Conservation (phyloP, 2,888 invertebrate genomes). For the Apodemia duryi region DNA sequence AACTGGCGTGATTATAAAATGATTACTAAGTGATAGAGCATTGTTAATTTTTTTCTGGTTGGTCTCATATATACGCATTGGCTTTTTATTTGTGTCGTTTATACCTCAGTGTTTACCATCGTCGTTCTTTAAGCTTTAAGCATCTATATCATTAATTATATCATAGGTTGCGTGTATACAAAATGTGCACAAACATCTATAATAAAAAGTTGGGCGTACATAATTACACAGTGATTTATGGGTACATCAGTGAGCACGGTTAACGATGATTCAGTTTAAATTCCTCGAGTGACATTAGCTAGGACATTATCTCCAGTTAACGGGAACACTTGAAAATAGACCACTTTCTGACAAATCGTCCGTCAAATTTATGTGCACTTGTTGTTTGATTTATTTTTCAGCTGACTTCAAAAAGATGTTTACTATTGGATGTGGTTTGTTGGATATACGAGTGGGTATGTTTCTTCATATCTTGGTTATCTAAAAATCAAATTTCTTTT, state of each 20-base stretch:
- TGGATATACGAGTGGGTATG: not conserved
- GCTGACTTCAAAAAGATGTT: not conserved
- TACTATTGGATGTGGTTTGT: not conserved
- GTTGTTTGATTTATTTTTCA: conserved; percentile 12
- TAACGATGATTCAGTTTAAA: conserved; percentile 34
- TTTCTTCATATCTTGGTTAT: not conserved
- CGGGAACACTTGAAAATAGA: conserved; percentile 44
- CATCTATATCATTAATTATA: not conserved
- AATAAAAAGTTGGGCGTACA: conserved; percentile 5
- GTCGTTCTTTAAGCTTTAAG: too few relatives aligned
- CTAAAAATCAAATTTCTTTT: not conserved
- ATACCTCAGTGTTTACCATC: too few relatives aligned
- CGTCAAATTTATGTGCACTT: conserved; percentile 20
- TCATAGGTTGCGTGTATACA: conserved; percentile 4
- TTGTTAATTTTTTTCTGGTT: too few relatives aligned
- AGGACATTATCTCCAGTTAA: conserved; percentile 40
- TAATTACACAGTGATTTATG: conserved; percentile 14
- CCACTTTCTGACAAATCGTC: conserved; percentile 26
- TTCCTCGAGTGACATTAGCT: conserved; percentile 47
- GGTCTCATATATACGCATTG: too few relatives aligned
- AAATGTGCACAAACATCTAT: not conserved
- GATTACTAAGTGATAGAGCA: too few relatives aligned
- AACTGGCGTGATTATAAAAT: too few relatives aligned
- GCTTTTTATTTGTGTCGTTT: too few relatives aligned
- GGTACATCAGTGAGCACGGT: conserved; percentile 8